Base-by-base conservation (phyloP, 1,140 invertebrate species). In the Drosophila tropicalis region DNA sequence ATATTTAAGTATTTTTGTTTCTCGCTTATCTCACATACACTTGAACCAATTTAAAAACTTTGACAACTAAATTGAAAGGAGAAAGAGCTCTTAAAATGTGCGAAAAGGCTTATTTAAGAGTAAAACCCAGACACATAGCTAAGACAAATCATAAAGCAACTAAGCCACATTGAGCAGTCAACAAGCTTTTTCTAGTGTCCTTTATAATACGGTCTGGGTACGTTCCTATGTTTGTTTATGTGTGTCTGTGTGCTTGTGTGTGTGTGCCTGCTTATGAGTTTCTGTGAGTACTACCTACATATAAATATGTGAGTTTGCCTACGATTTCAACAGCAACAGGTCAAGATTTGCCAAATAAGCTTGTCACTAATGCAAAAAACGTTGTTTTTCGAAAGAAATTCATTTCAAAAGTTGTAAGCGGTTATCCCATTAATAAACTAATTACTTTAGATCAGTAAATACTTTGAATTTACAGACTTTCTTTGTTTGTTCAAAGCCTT, bases 161-260 rank as follows among this genome's bases (percentile, higher is more conserved):
- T 75, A 69, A 79, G 77, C 77, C 77, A 89, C 84, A 51, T 80
- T 83, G 79, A 87, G 83, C 56, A 79, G 83, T 79, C 76, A 78
- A 73, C 85, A 84, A 89, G 84, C 84, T 89, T 84, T 87, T 69
- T 41, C 68, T 62, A 64, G 55, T 84, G 84, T 80, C 80, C 80
- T 75, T 89, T 67, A 78, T 72, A 70, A 78, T 76, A 62, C 64
- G 25, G 70, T 64, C 51, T 55, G 41, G 40, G 51, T 29, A 58
- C 47, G 29, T 58, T 15, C 67, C 13, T 54, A 2, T 66, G 29
- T 60, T 1, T 47, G 15, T 47, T 4, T 44, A 44, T 19, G 17
- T 47, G 41, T 15, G 41, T 1, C 5, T 29, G 29, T 29, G 22
- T 25, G n/a, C n/a, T n/a, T n/a, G 22, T 22, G 19, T 22, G 3